These are phyloP conservation scores for Hydriomena furcata DNA, from an alignment of 2,888 invertebrate genomes.

Conservation along the genomic window DNA sequence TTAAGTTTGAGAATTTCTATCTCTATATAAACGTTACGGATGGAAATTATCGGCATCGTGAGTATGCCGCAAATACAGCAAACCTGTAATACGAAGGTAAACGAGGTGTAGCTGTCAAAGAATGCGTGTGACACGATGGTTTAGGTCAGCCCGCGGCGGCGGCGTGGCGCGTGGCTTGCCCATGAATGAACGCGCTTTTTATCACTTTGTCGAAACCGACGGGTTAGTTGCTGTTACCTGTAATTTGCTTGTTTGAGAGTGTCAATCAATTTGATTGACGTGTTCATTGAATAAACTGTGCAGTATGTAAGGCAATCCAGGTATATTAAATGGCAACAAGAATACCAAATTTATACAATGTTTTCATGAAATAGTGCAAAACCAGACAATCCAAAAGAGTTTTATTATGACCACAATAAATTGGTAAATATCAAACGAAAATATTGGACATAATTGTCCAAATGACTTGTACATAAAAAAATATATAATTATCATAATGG, in stretches of 20 bases:
- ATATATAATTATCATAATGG: too few relatives aligned
- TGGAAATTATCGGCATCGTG: constrained; percentile 37
- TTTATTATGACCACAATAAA: too few relatives aligned
- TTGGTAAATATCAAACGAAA: too few relatives aligned
- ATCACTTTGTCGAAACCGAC: constrained; percentile 67
- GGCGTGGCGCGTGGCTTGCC: constrained; percentile 34
- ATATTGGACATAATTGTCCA: too few relatives aligned
- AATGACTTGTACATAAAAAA: too few relatives aligned
- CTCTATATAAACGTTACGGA: constrained; percentile 35
- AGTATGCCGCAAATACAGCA: constrained; percentile 42
- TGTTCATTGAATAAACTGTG: constrained; percentile 31
- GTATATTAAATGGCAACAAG: neutral
- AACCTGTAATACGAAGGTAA: constrained; percentile 49
- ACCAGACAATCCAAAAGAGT: too few relatives aligned
- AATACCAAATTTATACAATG: too few relatives aligned
- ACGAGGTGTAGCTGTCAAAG: constrained; percentile 65
- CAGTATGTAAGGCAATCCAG: constrained; percentile 17
- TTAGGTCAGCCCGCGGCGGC: constrained; percentile 35
- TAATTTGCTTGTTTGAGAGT: constrained; percentile 68
- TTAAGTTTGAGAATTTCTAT: constrained; percentile 35
- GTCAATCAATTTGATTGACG: constrained; percentile 55
- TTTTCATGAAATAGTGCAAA: too few relatives aligned
- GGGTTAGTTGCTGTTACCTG: constrained; percentile 67
- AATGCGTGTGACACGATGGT: constrained; percentile 62
- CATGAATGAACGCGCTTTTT: constrained; percentile 70